phyloP scores from a whole-genome alignment of 2,797 vertebrate species.

The Phrynocephalus guinanensis region DNA sequence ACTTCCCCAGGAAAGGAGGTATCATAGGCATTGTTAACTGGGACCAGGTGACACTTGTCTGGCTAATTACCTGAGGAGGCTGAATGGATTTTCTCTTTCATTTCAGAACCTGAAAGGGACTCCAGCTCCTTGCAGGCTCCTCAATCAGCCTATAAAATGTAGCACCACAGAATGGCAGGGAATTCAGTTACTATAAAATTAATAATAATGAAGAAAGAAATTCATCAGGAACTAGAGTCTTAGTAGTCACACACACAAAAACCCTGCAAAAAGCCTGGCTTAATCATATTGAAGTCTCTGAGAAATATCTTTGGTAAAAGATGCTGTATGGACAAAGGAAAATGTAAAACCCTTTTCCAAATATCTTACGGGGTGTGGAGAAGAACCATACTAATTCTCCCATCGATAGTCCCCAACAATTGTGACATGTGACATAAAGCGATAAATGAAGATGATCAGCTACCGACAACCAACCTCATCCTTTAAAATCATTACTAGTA shows the following conservation, averaged over 20 bases:
- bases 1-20: conserved; percentile 40
- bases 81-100: conserved; percentile 54
- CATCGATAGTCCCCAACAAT: not conserved
- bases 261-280: conserved; percentile 21
- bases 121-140: not conserved
- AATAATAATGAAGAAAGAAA: conserved; percentile 2
- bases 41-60: conserved; percentile 39
- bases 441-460: not conserved
- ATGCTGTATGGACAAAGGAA: not conserved
- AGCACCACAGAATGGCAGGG: not conserved
- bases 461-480: not conserved
- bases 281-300: conserved; percentile 5
- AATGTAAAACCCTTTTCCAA: not conserved
- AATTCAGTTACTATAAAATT: conserved; percentile 7
- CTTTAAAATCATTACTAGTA: not conserved
- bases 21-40: conserved; percentile 27
- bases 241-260: conserved; percentile 32
- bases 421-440: not conserved
- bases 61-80: conserved; percentile 43
- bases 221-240: not conserved
- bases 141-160: conserved; percentile 18
- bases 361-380: not conserved
- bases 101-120: conserved; percentile 55
- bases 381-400: not conserved
- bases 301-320: not conserved